Evolutionary conservation across 2,797 vertebrate species (phyloP).

Genomic region (Pipistrellus pipistrellus): DNA sequence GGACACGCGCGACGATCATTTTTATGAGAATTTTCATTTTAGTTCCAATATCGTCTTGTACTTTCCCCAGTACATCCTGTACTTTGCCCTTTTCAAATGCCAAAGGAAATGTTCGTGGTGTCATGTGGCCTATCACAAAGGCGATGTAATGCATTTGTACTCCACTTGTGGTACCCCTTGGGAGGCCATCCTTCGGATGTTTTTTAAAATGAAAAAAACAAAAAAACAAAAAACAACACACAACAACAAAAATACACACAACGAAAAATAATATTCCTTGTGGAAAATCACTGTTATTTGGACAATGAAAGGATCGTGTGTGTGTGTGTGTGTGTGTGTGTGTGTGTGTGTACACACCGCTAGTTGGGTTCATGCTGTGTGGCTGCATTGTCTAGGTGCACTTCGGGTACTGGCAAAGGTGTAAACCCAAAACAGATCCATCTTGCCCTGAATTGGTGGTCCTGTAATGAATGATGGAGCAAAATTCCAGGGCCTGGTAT

Average conservation of each 20-base stretch:
- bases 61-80: conserved; percentile 52
- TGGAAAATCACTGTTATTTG: conserved; percentile 59
- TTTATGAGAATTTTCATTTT: conserved; percentile 65
- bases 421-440: neutral
- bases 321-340: neutral
- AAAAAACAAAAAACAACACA: neutral
- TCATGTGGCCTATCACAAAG: conserved; percentile 6
- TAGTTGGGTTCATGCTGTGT: neutral
- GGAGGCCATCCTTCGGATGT: conserved; percentile 50
- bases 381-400: neutral
- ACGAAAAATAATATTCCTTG: conserved; percentile 33
- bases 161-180: conserved; percentile 30
- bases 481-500: neutral
- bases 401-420: neutral
- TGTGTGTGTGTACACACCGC: too few relatives aligned
- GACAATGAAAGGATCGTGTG: neutral
- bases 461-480: neutral
- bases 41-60: conserved; percentile 69
- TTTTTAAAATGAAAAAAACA: neutral
- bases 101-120: conserved; percentile 72
- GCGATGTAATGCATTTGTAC: conserved; percentile 40
- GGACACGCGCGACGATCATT: conserved; percentile 66
- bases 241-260: neutral
- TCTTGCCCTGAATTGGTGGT: neutral
- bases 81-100: conserved; percentile 67